Evolutionary conservation across 1,140 invertebrate species (phyloP), one percentile per base, ranked within the genome.

Genomic region (Ceratitis capitata): DNA sequence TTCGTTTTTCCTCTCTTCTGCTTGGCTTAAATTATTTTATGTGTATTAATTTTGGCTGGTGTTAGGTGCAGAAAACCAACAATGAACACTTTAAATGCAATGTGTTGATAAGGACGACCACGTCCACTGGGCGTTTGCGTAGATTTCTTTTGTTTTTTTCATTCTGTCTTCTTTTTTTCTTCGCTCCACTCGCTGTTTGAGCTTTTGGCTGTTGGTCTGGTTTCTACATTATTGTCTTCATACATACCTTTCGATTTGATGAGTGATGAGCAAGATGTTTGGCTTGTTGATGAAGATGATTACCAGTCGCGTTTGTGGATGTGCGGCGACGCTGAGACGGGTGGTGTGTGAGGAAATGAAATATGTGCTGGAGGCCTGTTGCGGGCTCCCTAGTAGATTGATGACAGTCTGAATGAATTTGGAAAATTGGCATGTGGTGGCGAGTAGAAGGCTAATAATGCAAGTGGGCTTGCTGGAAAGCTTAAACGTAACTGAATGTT

Each of bases 61-160:
- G 69, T 78, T 78, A 78, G 69, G 69, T 78, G 69, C 69, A 78
- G 69, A 78, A 78, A 78, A 78, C 39, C 69, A 78, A 78, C 69
- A 78, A 78, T 78, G 69, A 78, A 78, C 69, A 78, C 69, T 78
- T 78, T 78, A 78, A 78, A 78, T 78, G 69, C 69, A 78, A 78
- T 78, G 69, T 78, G 69, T 78, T 78, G 69, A 78, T 78, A 78
- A 78, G 69, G 69, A 78, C 69, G 39, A 78, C 69, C 69, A 78
- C 69, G 69, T 78, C 69, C 69, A 78, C 69, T 45, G 39, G 69
- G 69, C 69, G 69, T 78, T 78, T 78, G 32, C 61, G 14, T 69
- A 7, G 39, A 26, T 5, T 23, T 29, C 10, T 61, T 56, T 74
- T 74, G n/a, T 39, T 74, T 39, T 42, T 74, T 74, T 74, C 16